Conservation (phyloP, 2,888 invertebrate genomes). For the Eupithecia abbreviata region DNA sequence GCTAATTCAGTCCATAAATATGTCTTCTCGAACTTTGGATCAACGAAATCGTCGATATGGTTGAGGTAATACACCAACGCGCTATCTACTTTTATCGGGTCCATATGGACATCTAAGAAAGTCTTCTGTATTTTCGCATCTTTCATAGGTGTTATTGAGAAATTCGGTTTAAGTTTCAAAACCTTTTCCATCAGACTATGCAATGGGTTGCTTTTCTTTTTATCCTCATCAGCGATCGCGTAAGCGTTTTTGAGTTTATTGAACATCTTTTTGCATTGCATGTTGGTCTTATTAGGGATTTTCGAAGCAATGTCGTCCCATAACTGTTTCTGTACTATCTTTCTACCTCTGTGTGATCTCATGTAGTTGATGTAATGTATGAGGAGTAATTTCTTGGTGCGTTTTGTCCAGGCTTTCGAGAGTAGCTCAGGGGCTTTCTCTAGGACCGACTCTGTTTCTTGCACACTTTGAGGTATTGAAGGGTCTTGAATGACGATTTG, state of each 20-base stretch:
- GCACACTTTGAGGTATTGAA: conserved; percentile 28
- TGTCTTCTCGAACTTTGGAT: conserved; percentile 71
- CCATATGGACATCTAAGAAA: conserved; percentile 62
- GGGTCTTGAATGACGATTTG: conserved; percentile 53
- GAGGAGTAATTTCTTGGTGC: conserved; percentile 63
- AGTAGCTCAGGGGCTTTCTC: conserved; percentile 27
- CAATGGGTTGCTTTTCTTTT: conserved; percentile 49
- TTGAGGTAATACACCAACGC: conserved; percentile 69
- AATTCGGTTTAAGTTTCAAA: conserved; percentile 61
- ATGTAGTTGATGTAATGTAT: conserved; percentile 68
- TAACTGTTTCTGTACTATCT: conserved; percentile 64
- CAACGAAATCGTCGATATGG: conserved; percentile 70
- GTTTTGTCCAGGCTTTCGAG: conserved; percentile 61
- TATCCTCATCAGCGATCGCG: conserved; percentile 48
- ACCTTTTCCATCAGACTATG: conserved; percentile 63
- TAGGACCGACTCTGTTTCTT: conserved; percentile 18
- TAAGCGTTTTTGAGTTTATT: conserved; percentile 62
- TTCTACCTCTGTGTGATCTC: conserved; percentile 58
- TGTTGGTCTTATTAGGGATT: conserved; percentile 58
- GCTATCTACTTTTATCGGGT: conserved; percentile 59
- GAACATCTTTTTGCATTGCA: conserved; percentile 67
- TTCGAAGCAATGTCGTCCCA: conserved; percentile 68
- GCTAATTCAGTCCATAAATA: conserved; percentile 72
- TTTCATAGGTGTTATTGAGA: conserved; percentile 46
- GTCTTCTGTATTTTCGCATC: conserved; percentile 53